phyloP scores from a whole-genome alignment of 2,888 invertebrate genomes.

The Tryphoninae sp. region DNA sequence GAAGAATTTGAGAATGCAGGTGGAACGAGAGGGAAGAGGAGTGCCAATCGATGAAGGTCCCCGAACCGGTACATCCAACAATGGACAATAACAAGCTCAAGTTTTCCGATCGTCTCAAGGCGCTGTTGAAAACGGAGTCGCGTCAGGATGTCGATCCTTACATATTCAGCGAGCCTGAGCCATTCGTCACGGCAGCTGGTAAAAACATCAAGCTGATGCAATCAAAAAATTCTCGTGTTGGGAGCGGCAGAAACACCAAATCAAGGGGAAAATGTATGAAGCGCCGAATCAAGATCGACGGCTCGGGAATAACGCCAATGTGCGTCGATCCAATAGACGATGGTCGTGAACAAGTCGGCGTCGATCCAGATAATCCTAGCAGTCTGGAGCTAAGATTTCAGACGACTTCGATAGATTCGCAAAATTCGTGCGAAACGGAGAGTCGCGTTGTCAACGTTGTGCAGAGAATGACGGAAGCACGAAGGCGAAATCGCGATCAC shows the following conservation, averaged over 20 bases:
- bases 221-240: conserved; percentile 71
- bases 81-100: conserved; percentile 81
- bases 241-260: conserved; percentile 69
- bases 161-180: conserved; percentile 82
- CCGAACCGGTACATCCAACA: conserved; percentile 73
- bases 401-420: conserved; percentile 61
- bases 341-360: conserved; percentile 22
- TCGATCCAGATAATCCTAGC: conserved; percentile 56
- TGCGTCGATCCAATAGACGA: conserved; percentile 30
- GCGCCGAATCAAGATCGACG: conserved; percentile 71
- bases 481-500: conserved; percentile 76
- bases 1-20: conserved; percentile 76
- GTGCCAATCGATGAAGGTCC: conserved; percentile 77
- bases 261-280: conserved; percentile 77
- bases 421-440: conserved; percentile 58
- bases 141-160: conserved; percentile 81
- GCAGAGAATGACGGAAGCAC: conserved; percentile 68
- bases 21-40: conserved; percentile 69
- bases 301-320: conserved; percentile 65
- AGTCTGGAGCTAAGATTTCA: conserved; percentile 70
- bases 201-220: conserved; percentile 73
- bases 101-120: conserved; percentile 81
- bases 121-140: conserved; percentile 79
- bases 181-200: conserved; percentile 70
- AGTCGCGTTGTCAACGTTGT: conserved; percentile 68